Conservation (phyloP, 2,113 vertebrate genomes). For the Amblyornis subalaris region DNA sequence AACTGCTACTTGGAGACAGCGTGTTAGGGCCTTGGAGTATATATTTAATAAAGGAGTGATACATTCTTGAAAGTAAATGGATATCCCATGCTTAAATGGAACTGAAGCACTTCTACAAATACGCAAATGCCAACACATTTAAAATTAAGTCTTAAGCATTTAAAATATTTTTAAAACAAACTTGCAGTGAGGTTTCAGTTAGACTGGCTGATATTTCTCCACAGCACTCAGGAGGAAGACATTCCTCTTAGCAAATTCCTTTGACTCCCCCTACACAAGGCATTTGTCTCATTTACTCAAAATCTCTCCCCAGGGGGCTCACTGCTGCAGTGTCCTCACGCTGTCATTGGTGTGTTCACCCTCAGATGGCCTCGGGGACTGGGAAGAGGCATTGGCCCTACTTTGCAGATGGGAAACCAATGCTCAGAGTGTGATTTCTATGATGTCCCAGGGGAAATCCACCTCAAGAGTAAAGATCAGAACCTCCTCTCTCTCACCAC, state of each 20-base stretch:
- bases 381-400: background rate
- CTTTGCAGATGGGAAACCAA: background rate
- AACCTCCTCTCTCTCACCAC: background rate
- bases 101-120: background rate
- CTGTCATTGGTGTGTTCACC: background rate
- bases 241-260: background rate
- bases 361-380: background rate
- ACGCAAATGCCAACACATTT: background rate
- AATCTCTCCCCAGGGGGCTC: background rate
- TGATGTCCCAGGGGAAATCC: background rate
- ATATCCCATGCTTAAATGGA: background rate
- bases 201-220: background rate
- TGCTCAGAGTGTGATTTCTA: background rate
- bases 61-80: background rate
- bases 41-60: slow-evolving; percentile 1
- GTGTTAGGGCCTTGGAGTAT: background rate
- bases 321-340: background rate
- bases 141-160: background rate
- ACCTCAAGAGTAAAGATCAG: background rate
- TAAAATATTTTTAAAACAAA: background rate
- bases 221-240: background rate
- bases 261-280: background rate
- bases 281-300: background rate
- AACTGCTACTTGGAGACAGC: background rate
- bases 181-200: background rate